Base-by-base conservation (phyloP, 2,888 invertebrate genomes). In the Eumacrocentrus americanus region DNA sequence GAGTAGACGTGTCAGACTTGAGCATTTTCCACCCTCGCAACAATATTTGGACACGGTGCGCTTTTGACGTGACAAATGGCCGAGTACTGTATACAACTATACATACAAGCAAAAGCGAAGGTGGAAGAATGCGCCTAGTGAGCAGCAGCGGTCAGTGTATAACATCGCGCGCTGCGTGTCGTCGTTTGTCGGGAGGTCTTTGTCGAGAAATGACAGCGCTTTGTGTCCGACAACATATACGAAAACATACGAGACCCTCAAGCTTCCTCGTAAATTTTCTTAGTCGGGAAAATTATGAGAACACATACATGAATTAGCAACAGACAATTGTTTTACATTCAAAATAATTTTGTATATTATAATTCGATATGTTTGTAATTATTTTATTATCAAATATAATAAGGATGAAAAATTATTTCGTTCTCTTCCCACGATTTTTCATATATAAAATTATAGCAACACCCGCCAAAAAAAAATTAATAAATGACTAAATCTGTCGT, bases 41-140 rank as follows among this genome's bases (percentile, higher is more conserved):
- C 70, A 68, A 68, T 77, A 74, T 77, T 77, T 77, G 74, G 77
- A 77, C 76, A 77, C 73, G 71, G 65, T 70, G 64, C 66, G 66
- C 69, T 65, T 63, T 55, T 64, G 66, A 62, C 59, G 68, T 72
- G 71, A 72, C 64, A 70, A 72, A 72, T 72, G 70, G 65, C 56
- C n/a, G 52, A 52, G 16, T 40, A 16, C 9, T 12, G 14, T 40
- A 14, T 22, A 22, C 11, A 22, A n/a, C 22, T 44, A 44, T 46
- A 46, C 23, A 42, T 42, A 16, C 20, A 42, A 51, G 12, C 51
- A 42, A 14, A 22, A 52, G 22, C 38, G 23, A 22, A 40, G 23
- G 23, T 52, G 14, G 14, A 53, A 23, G 42, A 25, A 42, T 22
- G 34, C n/a, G 11, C 5, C 11, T 16, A 44, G 53, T 16, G 29